A percentile compares a stretch with the other conserved stretches of the same genome.
phyloP scores from a whole-genome alignment of 92 coral and sea anemone species.

The Porites evermanni region DNA sequence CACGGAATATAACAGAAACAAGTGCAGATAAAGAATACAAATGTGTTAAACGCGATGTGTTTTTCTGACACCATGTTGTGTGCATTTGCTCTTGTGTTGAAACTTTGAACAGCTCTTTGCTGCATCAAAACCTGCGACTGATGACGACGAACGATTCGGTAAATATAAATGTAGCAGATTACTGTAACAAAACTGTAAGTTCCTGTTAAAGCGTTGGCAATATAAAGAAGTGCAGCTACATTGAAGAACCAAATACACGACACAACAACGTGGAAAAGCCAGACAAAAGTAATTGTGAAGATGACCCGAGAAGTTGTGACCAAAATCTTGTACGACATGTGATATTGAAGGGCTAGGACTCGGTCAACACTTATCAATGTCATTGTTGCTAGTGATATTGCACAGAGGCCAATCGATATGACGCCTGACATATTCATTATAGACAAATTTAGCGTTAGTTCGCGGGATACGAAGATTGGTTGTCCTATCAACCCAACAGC shows the following conservation, averaged over 20 bases:
- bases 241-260: neutral
- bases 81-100: no score
- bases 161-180: neutral
- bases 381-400: neutral
- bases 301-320: neutral
- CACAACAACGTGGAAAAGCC: neutral
- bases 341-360: neutral
- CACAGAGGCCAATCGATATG: neutral
- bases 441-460: no score
- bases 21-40: conserved; percentile 9
- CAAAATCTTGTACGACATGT: conserved; percentile 8
- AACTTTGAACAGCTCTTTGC: neutral
- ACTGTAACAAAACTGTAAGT: neutral
- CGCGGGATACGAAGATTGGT: no score
- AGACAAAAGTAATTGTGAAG: neutral
- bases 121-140: conserved; percentile 1
- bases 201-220: neutral
- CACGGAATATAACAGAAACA: conserved; percentile 4
- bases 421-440: no score
- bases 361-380: conserved; percentile 20
- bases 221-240: no score
- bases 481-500: no score
- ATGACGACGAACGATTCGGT: neutral
- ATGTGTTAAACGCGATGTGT: conserved; percentile 5
- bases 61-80: neutral